Conservation (phyloP, 2,797 vertebrate species). For the Simalia tracyae region DNA sequence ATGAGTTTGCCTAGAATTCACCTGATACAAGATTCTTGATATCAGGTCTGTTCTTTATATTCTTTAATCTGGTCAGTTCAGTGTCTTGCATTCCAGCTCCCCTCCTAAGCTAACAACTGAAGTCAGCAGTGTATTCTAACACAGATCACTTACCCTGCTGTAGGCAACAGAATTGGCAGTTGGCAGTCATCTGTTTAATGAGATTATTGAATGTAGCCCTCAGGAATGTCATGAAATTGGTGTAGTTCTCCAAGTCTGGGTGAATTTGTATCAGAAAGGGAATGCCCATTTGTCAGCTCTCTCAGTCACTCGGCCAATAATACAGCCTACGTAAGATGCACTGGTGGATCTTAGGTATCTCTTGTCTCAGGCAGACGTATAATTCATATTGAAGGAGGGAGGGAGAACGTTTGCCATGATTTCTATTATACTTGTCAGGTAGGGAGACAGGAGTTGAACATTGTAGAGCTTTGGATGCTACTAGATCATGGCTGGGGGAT, state of each 20-base stretch:
- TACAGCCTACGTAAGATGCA: neutral
- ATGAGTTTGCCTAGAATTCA: neutral
- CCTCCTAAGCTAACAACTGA: neutral
- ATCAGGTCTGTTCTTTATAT: too few relatives aligned
- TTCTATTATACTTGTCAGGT: neutral
- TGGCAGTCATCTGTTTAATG: neutral
- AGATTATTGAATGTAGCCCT: neutral
- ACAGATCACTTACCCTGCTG: neutral
- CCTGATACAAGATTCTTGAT: too few relatives aligned
- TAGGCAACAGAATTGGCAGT: neutral
- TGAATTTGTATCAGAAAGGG: neutral
- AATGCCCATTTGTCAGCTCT: neutral
- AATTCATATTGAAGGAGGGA: neutral
- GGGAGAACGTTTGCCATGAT: neutral
- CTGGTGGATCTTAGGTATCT: neutral
- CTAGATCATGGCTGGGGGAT: neutral
- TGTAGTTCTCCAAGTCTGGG: neutral
- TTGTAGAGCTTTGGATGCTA: neutral
- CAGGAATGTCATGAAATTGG: neutral
- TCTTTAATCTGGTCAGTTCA: neutral
- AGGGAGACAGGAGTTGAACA: neutral
- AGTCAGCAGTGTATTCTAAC: neutral
- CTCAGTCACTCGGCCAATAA: neutral
- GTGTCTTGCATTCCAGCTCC: neutral
- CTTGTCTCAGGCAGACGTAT: neutral